phyloP scores from a whole-genome alignment of 2,797 vertebrate genomes.

The Pagetopsis macropterus region DNA sequence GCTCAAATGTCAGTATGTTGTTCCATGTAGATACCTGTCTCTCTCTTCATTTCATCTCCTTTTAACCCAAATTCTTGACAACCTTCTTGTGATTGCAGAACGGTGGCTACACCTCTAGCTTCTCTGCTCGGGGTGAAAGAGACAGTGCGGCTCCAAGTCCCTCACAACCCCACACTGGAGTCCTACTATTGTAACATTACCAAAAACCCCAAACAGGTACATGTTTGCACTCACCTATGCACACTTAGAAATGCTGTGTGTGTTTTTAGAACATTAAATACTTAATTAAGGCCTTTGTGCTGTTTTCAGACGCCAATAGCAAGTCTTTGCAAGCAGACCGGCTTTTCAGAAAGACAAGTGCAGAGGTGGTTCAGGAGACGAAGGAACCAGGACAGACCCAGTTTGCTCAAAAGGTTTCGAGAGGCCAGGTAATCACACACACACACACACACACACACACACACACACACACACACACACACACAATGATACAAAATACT shows the following conservation, averaged over 20 bases:
- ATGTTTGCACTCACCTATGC: background rate
- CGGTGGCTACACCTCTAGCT: conserved; percentile 88
- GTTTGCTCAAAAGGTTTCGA: conserved; percentile 94
- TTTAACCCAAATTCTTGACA: background rate
- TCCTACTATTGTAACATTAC: conserved; percentile 84
- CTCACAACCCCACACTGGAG: conserved; percentile 87
- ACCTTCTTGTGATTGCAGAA: conserved; percentile 74
- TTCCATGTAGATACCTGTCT: background rate
- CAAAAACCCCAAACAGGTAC: conserved; percentile 92
- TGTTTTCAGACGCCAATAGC: conserved; percentile 84
- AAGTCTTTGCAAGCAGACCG: conserved; percentile 85
- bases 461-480: background rate
- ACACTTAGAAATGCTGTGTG: background rate
- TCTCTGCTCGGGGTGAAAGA: conserved; percentile 90
- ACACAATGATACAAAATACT: background rate
- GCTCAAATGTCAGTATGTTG: background rate
- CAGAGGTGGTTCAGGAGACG: conserved; percentile 95
- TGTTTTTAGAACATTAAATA: background rate
- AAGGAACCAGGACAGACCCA: conserved; percentile 94
- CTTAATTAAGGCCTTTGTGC: conserved; percentile 21
- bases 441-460: background rate
- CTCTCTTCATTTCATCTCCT: background rate
- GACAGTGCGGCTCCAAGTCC: conserved; percentile 86
- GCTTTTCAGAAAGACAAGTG: conserved; percentile 87
- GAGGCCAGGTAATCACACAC: conserved; percentile 88